Percentiles rank a stretch among this genome's conserved stretches.
Conservation (phyloP, 2,888 invertebrate genomes). For the Tinea semifulvella region DNA sequence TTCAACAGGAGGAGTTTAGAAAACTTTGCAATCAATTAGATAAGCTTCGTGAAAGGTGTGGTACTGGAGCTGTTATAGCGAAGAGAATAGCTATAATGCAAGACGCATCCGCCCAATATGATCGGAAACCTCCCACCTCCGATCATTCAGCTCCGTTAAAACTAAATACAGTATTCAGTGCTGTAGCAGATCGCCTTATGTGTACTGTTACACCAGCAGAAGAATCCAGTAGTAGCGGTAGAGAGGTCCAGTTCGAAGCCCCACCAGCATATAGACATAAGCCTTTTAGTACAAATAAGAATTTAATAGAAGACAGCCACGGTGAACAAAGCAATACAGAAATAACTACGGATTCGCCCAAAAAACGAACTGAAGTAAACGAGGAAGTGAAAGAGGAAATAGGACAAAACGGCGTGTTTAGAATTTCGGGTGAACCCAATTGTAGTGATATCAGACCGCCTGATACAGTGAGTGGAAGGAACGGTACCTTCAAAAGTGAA, state of each 20-base stretch:
- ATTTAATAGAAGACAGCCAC: slow-evolving; percentile 41
- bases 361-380: slow-evolving; percentile 34
- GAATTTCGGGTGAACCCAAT: slow-evolving; percentile 55
- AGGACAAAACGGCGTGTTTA: slow-evolving; percentile 44
- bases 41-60: slow-evolving; percentile 79
- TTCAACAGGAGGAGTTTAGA: slow-evolving; percentile 78
- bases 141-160: slow-evolving; percentile 56
- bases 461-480: slow-evolving; percentile 38
- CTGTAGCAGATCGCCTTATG: slow-evolving; percentile 60
- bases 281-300: slow-evolving; percentile 59
- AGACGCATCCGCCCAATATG: slow-evolving; percentile 73
- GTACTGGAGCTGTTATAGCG: slow-evolving; percentile 77
- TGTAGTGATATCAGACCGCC: slow-evolving; percentile 54
- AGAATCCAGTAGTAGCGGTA: slow-evolving; percentile 58
- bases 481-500: slow-evolving; percentile 32
- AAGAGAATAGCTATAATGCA: slow-evolving; percentile 84
- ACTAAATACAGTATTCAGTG: slow-evolving; percentile 62
- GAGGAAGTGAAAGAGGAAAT: slow-evolving; percentile 41
- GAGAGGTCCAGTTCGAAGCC: slow-evolving; percentile 54
- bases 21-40: slow-evolving; percentile 83
- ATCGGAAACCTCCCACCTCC: slow-evolving; percentile 56
- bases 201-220: slow-evolving; percentile 60
- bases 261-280: slow-evolving; percentile 54
- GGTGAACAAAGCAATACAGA: slow-evolving; percentile 54
- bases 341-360: slow-evolving; percentile 51